A percentile compares a stretch with the other conserved stretches of the same genome.
These are phyloP conservation scores for Frankliniella intonsa DNA, from an alignment of 2,888 invertebrate species.

Conservation along the genomic window DNA sequence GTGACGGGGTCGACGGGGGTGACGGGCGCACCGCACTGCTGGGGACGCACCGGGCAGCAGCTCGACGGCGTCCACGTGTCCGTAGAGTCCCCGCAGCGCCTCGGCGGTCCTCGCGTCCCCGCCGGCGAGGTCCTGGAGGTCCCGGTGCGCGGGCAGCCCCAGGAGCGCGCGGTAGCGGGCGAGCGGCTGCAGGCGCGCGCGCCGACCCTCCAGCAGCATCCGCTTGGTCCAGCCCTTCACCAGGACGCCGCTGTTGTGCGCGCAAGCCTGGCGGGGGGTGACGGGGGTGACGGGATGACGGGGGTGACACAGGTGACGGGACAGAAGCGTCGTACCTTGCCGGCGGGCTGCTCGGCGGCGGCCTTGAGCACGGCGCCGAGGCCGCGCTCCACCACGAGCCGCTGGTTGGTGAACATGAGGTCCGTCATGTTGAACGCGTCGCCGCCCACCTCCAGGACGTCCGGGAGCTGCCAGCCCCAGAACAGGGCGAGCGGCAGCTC, in stretches of 20 bases:
- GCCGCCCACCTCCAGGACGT: conserved; percentile 20
- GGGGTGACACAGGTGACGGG: background rate
- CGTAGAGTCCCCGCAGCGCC: conserved; percentile 8
- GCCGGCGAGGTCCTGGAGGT: background rate
- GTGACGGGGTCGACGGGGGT: no score
- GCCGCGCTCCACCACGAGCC: conserved; percentile 21
- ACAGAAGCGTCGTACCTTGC: background rate
- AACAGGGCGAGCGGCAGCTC: conserved; percentile 11
- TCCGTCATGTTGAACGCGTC: conserved; percentile 10
- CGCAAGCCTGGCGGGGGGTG: background rate
- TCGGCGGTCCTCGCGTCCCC: background rate
- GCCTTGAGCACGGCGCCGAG: background rate
- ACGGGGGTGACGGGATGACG: background rate
- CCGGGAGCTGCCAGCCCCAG: conserved; percentile 13
- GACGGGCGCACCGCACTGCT: no score
- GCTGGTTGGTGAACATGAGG: conserved; percentile 19
- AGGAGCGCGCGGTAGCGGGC: background rate
- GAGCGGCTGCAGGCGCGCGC: conserved; percentile 14
- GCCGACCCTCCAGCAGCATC: background rate
- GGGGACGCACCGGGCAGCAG: background rate
- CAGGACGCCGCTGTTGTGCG: background rate
- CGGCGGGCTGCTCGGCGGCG: conserved; percentile 9
- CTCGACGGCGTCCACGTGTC: conserved; percentile 4
- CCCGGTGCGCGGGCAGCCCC: background rate
- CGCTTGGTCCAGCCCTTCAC: conserved; percentile 11